Base-by-base conservation (phyloP, 1,140 invertebrate genomes). In the Drosophila nebulosa region DNA sequence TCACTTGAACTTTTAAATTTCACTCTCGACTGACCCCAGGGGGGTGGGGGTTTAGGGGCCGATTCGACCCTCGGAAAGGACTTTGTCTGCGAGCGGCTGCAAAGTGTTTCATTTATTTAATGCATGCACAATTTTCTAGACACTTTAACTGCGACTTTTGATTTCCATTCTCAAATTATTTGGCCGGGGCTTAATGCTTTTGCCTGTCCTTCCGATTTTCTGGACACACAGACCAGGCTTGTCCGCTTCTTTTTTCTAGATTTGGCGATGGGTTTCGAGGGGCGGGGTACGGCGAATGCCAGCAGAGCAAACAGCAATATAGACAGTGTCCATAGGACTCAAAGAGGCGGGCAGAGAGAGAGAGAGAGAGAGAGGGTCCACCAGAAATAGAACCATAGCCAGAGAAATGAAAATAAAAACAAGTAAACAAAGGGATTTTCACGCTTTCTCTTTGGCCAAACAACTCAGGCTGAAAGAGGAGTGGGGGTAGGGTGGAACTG, bases 121-220 rank as follows among this genome's bases (percentile, higher is more conserved):
- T 88, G 78, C 83, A 88, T 83, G 79, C 79, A 79, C 84, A 88
- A 88, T 88, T 88, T 88, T 80, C 84, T 88, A 89, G 83, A 88
- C 83, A 88, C 78, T 88, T 88, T 88, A 81, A 81, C 75, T 64
- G 72, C 79, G 75, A 83, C 84, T 88, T 79, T 71, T 88, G 83
- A 88, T 88, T 88, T 89, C 62, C 69, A 73, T 68, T 64, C 68
- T 53, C 56, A 27, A 73, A 61, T 69, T 76, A 57, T 67, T 60
- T 61, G 46, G 21, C 24, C 50, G 50, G 56, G 63, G 62, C 60
- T 77, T 77, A 72, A 74, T 67, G 73, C 30, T 55, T 79, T 79
- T 36, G 63, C 26, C 18, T 64, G 64, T 74, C 85, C 62, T 56
- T 42, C 52, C 42, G 59, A 50, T 14, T 14, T 30, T 52, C 39